Evolutionary conservation across 2,888 invertebrate genomes (phyloP), one percentile per base, ranked within the genome.

Genomic region (Bombylius discolor): DNA sequence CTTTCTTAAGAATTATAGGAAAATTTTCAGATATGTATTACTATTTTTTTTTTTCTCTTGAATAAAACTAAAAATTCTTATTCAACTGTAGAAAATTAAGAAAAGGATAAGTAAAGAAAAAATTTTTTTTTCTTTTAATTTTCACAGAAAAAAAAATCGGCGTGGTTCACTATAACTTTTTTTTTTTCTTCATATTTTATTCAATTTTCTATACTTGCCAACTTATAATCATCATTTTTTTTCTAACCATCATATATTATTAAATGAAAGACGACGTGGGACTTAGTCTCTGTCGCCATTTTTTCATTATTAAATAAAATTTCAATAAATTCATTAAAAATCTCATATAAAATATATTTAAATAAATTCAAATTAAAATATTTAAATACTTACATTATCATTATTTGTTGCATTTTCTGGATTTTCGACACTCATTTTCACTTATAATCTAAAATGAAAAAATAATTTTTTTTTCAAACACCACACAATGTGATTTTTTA

Each of bases 251-350:
- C 8, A 11, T 42, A 4, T 11, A 11, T n/a, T 9, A 14, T 47
- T 32, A 77, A 75, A 60, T 59, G 56, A 58, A 76, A 42, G 39
- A 51, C 77, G 74, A 77, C 74, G 73, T 75, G 79, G 81, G 80
- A 82, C 81, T 83, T 81, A 79, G 79, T 79, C 79, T 79, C 80
- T 82, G 86, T 83, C 87, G 87, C 87, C 87, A 87, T 88, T 84
- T 59, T 50, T 51, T 42, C 39, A 42, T 4, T 11, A 11, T 11
- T 4, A 61, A 60, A 60, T 9, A 11, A n/a, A 46, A 23, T n/a
- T 9, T 49, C 34, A 55, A 55, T n/a, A 14, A 45, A 33, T 50
- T 14, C 36, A 55, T 36, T 23, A 12, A 31, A 11, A 3, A 4
- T 36, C 9, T 36, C 9, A 42, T 42, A 11, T 42, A 42, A 5